A percentile compares a stretch with the other conserved stretches of the same genome.
phyloP scores from a whole-genome alignment of 1,140 invertebrate genomes.

The Drosophila mayri region DNA sequence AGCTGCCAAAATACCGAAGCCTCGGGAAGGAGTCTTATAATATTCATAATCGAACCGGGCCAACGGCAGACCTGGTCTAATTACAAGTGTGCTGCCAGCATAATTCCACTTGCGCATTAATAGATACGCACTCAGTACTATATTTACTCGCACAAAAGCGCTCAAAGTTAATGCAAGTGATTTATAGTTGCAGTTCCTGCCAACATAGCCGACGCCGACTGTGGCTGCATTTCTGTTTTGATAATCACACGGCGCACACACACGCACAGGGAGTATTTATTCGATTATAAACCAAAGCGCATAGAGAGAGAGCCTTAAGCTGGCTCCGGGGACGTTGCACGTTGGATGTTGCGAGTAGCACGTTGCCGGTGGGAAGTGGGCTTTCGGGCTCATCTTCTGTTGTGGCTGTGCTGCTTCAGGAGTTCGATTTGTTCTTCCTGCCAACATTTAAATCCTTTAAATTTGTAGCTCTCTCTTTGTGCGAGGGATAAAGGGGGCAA shows the following conservation, averaged over 20 bases:
- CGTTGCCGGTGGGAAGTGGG: conserved; percentile 51
- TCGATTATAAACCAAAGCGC: conserved; percentile 63
- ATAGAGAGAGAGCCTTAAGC: conserved; percentile 67
- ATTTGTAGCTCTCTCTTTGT: conserved; percentile 65
- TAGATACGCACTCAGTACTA: conserved; percentile 42
- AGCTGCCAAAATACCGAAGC: conserved; percentile 10
- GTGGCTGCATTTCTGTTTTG: conserved; percentile 47
- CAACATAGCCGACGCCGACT: conserved; percentile 1
- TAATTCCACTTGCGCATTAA: conserved; percentile 77
- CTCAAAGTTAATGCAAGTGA: conserved; percentile 69
- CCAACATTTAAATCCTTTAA: conserved; percentile 81
- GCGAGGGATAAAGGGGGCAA: conserved; percentile 36
- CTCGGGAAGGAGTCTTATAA: conserved; percentile 33
- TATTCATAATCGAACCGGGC: conserved; percentile 43
- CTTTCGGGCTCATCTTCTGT: conserved; percentile 17
- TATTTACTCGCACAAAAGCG: conserved; percentile 32
- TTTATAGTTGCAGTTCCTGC: conserved; percentile 62
- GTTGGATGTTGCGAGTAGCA: conserved; percentile 47
- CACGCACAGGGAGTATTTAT: conserved; percentile 60
- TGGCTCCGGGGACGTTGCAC: conserved; percentile 66
- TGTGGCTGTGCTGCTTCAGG: conserved; percentile 30
- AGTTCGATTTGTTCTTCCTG: conserved; percentile 59
- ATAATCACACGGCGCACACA: conserved; percentile 61
- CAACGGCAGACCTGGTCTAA: conserved; percentile 40
- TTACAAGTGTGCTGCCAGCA: conserved; percentile 67